phyloP scores from a whole-genome alignment of 1,140 invertebrate species.

The Dendrolimus punctatus region DNA sequence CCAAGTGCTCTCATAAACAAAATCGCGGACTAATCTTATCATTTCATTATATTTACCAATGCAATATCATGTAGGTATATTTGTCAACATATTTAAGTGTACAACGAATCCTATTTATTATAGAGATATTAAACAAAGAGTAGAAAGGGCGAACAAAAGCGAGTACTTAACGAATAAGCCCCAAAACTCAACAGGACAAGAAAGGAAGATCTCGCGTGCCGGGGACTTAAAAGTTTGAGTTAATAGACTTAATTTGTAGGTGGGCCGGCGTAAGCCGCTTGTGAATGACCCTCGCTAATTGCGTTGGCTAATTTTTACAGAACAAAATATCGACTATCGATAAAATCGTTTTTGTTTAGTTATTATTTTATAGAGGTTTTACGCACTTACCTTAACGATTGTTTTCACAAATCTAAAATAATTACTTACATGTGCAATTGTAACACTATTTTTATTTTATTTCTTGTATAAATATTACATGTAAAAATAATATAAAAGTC shows the following conservation, averaged over 20 bases:
- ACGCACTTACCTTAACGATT: not conserved
- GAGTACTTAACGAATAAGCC: slow-evolving; percentile 61
- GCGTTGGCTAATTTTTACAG: slow-evolving; percentile 21
- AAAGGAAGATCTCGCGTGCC: slow-evolving; percentile 61
- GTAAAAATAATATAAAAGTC: no score
- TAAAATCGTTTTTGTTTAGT: slow-evolving; percentile 10
- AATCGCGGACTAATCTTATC: not conserved
- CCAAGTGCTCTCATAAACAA: no score
- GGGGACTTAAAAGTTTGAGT: slow-evolving; percentile 68
- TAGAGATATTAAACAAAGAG: slow-evolving; percentile 57
- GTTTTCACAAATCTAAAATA: no score
- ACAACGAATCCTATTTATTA: slow-evolving; percentile 34
- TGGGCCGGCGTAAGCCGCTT: slow-evolving; percentile 53
- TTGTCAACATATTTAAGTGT: slow-evolving; percentile 10
- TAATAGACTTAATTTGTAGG: slow-evolving; percentile 68
- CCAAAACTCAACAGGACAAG: slow-evolving; percentile 54
- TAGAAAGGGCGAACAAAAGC: slow-evolving; percentile 38
- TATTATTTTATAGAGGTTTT: slow-evolving; percentile 6
- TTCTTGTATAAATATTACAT: no score
- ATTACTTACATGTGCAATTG: no score
- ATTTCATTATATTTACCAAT: slow-evolving; percentile 1
- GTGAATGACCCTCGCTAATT: slow-evolving; percentile 42
- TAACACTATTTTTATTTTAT: no score
- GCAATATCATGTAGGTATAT: not conserved
- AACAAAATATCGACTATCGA: slow-evolving; percentile 31